Evolutionary conservation across 2,113 vertebrate species (phyloP), one percentile per base, ranked within the genome.

Genomic region (Hippocampus mohnikei): DNA sequence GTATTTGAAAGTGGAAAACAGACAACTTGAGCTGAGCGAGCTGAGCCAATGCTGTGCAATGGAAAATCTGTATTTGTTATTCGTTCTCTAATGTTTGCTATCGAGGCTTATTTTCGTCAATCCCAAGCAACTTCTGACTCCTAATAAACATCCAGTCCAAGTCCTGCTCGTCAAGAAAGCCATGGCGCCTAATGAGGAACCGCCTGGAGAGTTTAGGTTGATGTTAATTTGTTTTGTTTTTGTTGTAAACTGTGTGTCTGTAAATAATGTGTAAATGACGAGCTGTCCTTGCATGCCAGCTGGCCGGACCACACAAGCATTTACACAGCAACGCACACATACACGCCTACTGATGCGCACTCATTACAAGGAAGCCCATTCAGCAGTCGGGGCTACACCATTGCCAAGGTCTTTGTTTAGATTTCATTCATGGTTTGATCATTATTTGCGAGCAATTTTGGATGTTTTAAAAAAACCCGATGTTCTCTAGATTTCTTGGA

Each of bases 181-280:
- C 56, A 74, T 61, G 71, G 64, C 3, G 23, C 70, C 71, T 88
- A 87, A 86, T 85, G 82, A 87, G 81, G 65, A 50, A 46, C 71
- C 52, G 75, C 62, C 81, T 8, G 0, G 66, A 73, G 63, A 53
- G 55, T 71, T 75, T 73, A 50, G 71, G 44, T 63, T 64, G 72
- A 83, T 81, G 76, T 82, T 72, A 64, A 81, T 84, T 87, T 76
- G 74, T 84, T 82, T 85, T 68, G 79, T 82, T 86, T 87, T 84
- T 90, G 81, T 90, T 81, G 73, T 80, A 70, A 88, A 82, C 79
- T 82, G 68, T 85, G 69, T 69, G 71, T 83, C 84, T 90, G 79
- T 81, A 82, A 86, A 87, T 85, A 82, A 85, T 85, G 75, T 76
- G 78, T 74, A 79, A 85, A 85, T 86, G 78, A 80, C 69, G 72